These are phyloP conservation scores for Lepidostoma basale DNA, from an alignment of 1,140 invertebrate species.

Conservation along the genomic window DNA sequence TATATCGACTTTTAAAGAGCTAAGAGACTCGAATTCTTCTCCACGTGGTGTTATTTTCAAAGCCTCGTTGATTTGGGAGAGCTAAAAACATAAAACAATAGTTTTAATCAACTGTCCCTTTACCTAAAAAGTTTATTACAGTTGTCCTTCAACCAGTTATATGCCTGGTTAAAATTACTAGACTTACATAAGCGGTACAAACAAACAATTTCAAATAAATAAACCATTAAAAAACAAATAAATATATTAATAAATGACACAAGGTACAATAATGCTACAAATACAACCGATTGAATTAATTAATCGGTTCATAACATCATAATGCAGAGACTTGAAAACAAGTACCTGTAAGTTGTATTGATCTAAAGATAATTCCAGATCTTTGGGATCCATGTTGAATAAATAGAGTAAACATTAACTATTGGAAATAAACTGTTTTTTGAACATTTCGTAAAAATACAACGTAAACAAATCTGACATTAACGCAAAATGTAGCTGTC, in stretches of 20 bases:
- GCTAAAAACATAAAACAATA: conserved; percentile 54
- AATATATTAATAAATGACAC: too few species aligned
- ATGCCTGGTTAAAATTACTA: neutral
- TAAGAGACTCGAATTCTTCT: conserved; percentile 63
- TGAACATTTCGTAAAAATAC: neutral
- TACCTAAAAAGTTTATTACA: neutral
- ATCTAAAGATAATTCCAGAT: conserved; percentile 51
- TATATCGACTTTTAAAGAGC: conserved; percentile 66
- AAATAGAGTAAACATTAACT: too few species aligned
- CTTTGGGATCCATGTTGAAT: conserved; percentile 47
- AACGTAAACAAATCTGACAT: conserved; percentile 15
- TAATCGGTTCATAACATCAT: too few species aligned
- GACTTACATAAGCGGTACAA: neutral
- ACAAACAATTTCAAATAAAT: too few species aligned
- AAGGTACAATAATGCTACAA: too few species aligned
- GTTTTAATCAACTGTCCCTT: neutral
- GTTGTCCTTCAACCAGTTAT: neutral
- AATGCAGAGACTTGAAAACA: neutral
- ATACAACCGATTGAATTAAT: too few species aligned
- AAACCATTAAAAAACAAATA: too few species aligned
- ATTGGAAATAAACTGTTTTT: neutral
- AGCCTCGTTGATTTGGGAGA: conserved; percentile 66
- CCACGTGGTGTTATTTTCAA: conserved; percentile 58
- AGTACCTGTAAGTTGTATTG: conserved; percentile 63
- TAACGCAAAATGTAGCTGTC: neutral